Conservation (phyloP, 2,113 vertebrate species). For the Odobenus rosmarus region DNA sequence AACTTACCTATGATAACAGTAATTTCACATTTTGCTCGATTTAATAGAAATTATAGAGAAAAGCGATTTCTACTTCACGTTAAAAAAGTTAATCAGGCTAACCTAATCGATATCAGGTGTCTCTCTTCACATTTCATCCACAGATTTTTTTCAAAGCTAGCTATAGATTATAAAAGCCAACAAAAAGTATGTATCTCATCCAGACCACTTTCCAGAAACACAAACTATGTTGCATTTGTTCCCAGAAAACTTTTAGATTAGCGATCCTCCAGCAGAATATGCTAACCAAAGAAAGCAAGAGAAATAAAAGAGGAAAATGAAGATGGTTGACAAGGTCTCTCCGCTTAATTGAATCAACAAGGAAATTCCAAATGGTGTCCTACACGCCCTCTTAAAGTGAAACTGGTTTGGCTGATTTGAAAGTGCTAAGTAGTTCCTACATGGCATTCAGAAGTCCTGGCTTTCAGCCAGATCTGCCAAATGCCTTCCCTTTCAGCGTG, state of each 20-base stretch:
- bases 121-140: background rate
- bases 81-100: background rate
- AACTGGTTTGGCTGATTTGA: constrained; percentile 11
- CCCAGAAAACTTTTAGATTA: background rate
- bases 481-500: background rate
- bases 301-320: background rate
- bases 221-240: background rate
- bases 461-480: constrained; percentile 20
- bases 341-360: background rate
- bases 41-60: background rate
- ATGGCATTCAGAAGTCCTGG: background rate
- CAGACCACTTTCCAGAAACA: background rate
- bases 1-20: background rate
- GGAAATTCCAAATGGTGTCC: background rate
- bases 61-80: background rate
- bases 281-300: background rate
- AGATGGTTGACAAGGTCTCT: background rate
- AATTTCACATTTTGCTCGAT: background rate
- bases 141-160: background rate
- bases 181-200: background rate
- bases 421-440: constrained; percentile 18
- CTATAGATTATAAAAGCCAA: background rate
- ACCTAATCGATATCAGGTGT: background rate
- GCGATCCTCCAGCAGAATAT: background rate
- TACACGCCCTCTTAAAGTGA: background rate